A percentile compares a stretch with the other conserved stretches of the same genome.
Evolutionary conservation across 2,888 invertebrate genomes (phyloP).

Genomic region (Sarcophaga caerulescens): DNA sequence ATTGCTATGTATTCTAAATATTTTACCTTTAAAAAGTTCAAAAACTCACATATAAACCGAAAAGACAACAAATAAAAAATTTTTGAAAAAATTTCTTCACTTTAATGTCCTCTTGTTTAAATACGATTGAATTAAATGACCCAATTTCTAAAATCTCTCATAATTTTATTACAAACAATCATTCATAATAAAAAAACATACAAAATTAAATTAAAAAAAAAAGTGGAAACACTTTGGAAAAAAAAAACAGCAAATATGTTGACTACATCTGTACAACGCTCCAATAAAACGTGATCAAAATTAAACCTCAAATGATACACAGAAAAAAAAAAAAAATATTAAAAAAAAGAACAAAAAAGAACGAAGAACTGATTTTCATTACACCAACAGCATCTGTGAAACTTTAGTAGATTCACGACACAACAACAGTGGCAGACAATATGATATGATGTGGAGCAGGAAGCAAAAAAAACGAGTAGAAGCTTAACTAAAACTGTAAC

Average conservation of each 20-base stretch:
- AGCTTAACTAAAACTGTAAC: slow-evolving; percentile 36
- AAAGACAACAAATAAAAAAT: too few relatives aligned
- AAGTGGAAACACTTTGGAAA: background rate
- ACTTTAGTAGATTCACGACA: slow-evolving; percentile 22
- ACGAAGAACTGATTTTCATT: slow-evolving; percentile 42
- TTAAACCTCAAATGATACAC: slow-evolving; percentile 34
- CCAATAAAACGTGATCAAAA: slow-evolving; percentile 67
- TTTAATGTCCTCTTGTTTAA: background rate
- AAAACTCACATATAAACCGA: too few relatives aligned
- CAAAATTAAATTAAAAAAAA: background rate
- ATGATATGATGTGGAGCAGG: background rate
- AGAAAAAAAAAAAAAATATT: too few relatives aligned
- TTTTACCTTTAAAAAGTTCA: too few relatives aligned
- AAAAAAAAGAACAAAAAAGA: too few relatives aligned
- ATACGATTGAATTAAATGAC: slow-evolving; percentile 32
- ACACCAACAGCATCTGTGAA: slow-evolving; percentile 47
- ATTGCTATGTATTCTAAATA: too few relatives aligned
- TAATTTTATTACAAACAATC: slow-evolving; percentile 25
- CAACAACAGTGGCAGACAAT: background rate
- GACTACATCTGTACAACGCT: slow-evolving; percentile 14
- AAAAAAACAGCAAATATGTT: background rate
- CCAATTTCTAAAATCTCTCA: slow-evolving; percentile 44
- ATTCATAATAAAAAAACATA: slow-evolving; percentile 16
- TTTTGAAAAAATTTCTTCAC: too few relatives aligned
- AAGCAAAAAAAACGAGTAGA: slow-evolving; percentile 2